Base-by-base conservation (phyloP, 2,113 vertebrate species). In the Mola mola region DNA sequence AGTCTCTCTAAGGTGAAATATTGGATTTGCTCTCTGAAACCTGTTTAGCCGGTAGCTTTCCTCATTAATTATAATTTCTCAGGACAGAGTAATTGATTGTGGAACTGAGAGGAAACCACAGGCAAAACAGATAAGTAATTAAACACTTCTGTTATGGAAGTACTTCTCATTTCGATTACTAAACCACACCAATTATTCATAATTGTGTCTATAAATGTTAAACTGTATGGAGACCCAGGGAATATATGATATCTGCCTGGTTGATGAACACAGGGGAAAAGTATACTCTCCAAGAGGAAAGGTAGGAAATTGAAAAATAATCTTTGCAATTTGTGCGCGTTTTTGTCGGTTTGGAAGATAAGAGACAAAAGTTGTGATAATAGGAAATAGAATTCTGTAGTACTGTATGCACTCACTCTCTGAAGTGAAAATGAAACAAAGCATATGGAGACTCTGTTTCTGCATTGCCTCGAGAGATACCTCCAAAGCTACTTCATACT, bases 291-390 rank as follows among this genome's bases (percentile, higher is more conserved):
- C 40, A 26, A 31, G 49, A 81, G 66, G 60, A 81, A 80, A 64
- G 64, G 61, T 68, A 53, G 82, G 52, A 80, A 84, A 87, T 85
- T 83, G 82, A 85, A 90, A 86, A 86, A 83, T 81, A 79, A 87
- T 87, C 79, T 90, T 51, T 55, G 47, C 50, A 56, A 68, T 75
- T 84, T 75, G 9, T 56, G 47, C 76, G 81, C 59, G 68, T 83
- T 85, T 85, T 80, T 72, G 66, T 82, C 58, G 72, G 51, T 46
- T 33, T 33, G 13, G 22, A 48, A 83, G 83, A 90, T 85, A 87
- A 83, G 77, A 44, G 44, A 55, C 51, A 47, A 25, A 56, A 68
- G 37, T 52, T 66, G 44, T 57, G 57, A 51, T 51, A 56, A 68
- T 8, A 75, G 43, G 42, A 50, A 74, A 62, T 62, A 60, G 9